Percentiles rank a stretch among this genome's conserved stretches.
These are phyloP conservation scores for Acanthurus leucopareius DNA, from an alignment of 2,797 vertebrate species.

Conservation along the genomic window DNA sequence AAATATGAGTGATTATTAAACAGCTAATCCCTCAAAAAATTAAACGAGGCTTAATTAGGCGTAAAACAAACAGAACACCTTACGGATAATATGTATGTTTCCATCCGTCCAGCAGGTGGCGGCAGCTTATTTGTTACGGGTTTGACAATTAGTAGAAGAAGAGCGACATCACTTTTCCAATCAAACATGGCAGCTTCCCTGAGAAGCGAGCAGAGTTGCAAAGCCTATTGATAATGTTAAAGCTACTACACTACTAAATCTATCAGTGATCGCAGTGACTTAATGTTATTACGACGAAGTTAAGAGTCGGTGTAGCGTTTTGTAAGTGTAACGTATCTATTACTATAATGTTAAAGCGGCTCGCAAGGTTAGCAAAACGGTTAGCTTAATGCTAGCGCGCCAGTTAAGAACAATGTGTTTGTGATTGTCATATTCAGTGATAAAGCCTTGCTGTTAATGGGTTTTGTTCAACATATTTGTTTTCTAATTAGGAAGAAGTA, in stretches of 20 bases:
- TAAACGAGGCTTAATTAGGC: too few relatives aligned
- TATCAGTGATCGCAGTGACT: accelerated
- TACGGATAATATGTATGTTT: too few relatives aligned
- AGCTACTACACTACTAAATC: background rate
- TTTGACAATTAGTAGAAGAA: constrained; percentile 26
- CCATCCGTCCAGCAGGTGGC: constrained; percentile 34
- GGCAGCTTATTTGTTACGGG: background rate
- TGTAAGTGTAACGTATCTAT: background rate
- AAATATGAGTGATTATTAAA: too few relatives aligned
- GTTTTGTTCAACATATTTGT: too few relatives aligned
- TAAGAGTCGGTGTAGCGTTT: background rate
- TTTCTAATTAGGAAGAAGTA: accelerated
- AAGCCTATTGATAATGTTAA: background rate
- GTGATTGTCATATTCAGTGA: background rate
- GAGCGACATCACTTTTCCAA: constrained; percentile 2
- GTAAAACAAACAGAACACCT: too few relatives aligned
- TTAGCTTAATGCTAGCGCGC: constrained; percentile 59
- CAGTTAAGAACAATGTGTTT: background rate
- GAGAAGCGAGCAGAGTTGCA: background rate
- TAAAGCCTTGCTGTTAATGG: background rate
- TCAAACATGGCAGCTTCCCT: constrained; percentile 55
- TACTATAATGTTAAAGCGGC: background rate
- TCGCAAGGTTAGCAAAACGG: constrained; percentile 10
- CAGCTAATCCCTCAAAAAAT: too few relatives aligned
- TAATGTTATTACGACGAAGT: background rate